These are phyloP conservation scores for Pediacus dermestoides DNA, from an alignment of 2,888 invertebrate species.

Conservation along the genomic window DNA sequence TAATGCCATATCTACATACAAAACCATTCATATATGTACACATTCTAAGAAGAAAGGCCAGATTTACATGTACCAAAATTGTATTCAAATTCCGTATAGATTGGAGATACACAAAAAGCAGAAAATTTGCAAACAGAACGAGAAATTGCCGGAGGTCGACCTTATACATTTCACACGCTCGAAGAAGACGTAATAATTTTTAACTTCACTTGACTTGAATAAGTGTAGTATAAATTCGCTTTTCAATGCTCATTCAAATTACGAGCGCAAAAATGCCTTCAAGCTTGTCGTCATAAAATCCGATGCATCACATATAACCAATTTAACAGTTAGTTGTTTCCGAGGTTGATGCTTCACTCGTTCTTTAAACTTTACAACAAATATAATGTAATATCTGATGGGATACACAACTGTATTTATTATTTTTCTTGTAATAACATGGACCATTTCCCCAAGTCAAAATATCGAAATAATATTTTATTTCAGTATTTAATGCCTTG, in stretches of 20 bases:
- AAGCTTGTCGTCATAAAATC: conserved; percentile 15
- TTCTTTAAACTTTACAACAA: neutral
- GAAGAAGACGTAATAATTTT: conserved; percentile 34
- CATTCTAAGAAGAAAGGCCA: conserved; percentile 30
- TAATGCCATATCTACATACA: conserved; percentile 40
- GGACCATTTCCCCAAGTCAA: too few relatives aligned
- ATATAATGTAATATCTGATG: too few relatives aligned
- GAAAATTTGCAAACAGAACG: conserved; percentile 40
- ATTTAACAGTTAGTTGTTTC: conserved; percentile 15
- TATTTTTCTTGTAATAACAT: too few relatives aligned
- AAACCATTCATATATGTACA: conserved; percentile 35
- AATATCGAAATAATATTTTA: too few relatives aligned
- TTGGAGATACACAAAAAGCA: conserved; percentile 33
- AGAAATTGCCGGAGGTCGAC: conserved; percentile 20
- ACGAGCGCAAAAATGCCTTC: conserved; percentile 18
- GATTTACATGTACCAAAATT: conserved; percentile 47
- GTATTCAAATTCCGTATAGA: conserved; percentile 44
- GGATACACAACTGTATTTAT: too few relatives aligned
- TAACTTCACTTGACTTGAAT: conserved; percentile 18
- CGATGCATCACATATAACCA: conserved; percentile 16
- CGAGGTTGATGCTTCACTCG: neutral
- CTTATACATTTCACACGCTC: conserved; percentile 27
- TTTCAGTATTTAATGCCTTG: too few relatives aligned
- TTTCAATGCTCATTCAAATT: conserved; percentile 21
- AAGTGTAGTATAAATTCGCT: conserved; percentile 26